phyloP scores from a whole-genome alignment of 1,140 invertebrate species.

The Drosophila lowei region DNA sequence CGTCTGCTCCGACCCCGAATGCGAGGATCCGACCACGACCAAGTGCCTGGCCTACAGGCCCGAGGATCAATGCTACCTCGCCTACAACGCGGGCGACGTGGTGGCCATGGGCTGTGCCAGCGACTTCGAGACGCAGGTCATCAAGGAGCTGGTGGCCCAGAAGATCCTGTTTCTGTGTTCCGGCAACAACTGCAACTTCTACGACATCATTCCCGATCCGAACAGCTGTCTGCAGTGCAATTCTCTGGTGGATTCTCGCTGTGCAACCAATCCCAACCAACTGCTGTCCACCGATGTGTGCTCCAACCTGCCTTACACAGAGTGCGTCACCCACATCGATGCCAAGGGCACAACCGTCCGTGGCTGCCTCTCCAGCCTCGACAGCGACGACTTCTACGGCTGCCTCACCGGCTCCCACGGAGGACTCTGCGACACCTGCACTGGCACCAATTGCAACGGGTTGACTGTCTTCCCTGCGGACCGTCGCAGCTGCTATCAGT shows the following conservation, averaged over 20 bases:
- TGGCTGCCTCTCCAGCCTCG: slow-evolving; percentile 58
- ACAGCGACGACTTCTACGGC: slow-evolving; percentile 43
- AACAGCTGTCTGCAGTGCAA: slow-evolving; percentile 61
- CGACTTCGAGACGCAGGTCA: slow-evolving; percentile 61
- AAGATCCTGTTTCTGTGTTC: slow-evolving; percentile 56
- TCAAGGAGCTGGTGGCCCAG: slow-evolving; percentile 60
- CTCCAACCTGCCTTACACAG: slow-evolving; percentile 57
- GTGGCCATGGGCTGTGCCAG: slow-evolving; percentile 71
- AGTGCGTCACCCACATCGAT: slow-evolving; percentile 65
- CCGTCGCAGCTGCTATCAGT: slow-evolving; percentile 64
- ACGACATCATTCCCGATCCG: slow-evolving; percentile 14
- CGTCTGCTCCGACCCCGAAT: slow-evolving; percentile 35
- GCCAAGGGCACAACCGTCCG: slow-evolving; percentile 50
- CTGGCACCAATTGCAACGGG: slow-evolving; percentile 61
- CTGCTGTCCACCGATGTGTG: slow-evolving; percentile 45
- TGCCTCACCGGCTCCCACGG: slow-evolving; percentile 50
- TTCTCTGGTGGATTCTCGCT: slow-evolving; percentile 54
- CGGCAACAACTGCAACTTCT: slow-evolving; percentile 60
- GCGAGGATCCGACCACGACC: slow-evolving; percentile 16
- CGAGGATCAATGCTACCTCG: slow-evolving; percentile 64
- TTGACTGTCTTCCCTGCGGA: slow-evolving; percentile 56
- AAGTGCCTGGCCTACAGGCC: slow-evolving; percentile 59
- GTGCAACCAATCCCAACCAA: slow-evolving; percentile 73
- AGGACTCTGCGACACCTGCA: slow-evolving; percentile 55
- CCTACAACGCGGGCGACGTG: slow-evolving; percentile 42